A percentile compares a stretch with the other conserved stretches of the same genome.
Conservation (phyloP, 2,113 vertebrate genomes). For the Lepus timidus region DNA sequence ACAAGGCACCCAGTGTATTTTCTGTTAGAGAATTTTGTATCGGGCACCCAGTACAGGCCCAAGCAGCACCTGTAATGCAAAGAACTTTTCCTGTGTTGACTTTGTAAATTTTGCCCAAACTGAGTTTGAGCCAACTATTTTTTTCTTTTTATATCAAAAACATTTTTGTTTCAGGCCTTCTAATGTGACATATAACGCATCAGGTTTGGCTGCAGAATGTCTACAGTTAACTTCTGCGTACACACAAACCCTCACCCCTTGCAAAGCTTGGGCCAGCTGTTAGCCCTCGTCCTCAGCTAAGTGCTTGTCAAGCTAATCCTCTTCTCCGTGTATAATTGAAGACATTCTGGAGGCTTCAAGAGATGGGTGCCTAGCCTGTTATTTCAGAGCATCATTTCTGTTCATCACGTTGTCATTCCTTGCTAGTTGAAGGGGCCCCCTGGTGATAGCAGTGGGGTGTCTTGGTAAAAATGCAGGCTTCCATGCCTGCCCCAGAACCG, state of each 20-base stretch:
- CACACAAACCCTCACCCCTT: neutral
- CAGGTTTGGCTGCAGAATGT: neutral
- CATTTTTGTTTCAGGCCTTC: neutral
- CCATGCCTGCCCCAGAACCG: neutral
- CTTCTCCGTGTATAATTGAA: neutral
- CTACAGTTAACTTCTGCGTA: neutral
- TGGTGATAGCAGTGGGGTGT: no score
- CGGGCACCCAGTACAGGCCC: neutral
- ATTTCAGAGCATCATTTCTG: neutral
- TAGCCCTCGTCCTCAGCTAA: neutral
- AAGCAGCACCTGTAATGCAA: neutral
- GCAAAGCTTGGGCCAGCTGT: neutral
- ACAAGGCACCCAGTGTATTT: neutral
- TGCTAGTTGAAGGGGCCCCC: neutral
- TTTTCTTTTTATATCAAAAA: slow-evolving; percentile 16
- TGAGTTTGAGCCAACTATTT: neutral
- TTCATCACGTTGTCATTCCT: accelerated
- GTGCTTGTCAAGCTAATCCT: neutral
- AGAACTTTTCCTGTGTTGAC: neutral
- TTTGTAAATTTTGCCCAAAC: slow-evolving; percentile 17
- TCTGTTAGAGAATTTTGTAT: neutral
- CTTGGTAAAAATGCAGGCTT: neutral
- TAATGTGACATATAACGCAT: neutral
- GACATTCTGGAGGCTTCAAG: neutral
- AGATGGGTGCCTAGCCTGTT: neutral